phyloP scores from a whole-genome alignment of 2,113 vertebrate species.

The Ictidomys tridecemlineatus region DNA sequence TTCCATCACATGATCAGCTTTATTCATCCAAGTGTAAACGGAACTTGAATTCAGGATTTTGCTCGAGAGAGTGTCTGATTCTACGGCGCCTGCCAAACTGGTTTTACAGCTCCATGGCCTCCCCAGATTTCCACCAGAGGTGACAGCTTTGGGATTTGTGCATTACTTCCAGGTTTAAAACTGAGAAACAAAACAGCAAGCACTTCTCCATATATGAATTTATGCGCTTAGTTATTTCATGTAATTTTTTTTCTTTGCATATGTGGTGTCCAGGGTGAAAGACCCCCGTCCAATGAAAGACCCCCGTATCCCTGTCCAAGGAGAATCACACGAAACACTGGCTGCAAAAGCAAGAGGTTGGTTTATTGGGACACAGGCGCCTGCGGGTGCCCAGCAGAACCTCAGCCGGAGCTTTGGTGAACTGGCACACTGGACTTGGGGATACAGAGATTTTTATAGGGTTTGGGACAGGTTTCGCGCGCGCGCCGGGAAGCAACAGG shows the following conservation, averaged over 20 bases:
- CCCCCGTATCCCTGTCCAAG: too few species aligned
- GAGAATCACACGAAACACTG: too few species aligned
- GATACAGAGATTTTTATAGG: too few species aligned
- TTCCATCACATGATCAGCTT: not conserved
- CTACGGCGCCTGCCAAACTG: not conserved
- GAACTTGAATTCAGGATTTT: not conserved
- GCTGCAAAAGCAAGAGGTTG: too few species aligned
- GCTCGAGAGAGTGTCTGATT: not conserved
- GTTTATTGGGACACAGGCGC: too few species aligned
- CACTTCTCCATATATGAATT: not conserved
- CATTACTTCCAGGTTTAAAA: not conserved
- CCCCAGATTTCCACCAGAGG: not conserved
- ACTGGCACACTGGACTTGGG: too few species aligned
- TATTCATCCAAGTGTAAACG: not conserved
- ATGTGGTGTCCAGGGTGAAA: not conserved
- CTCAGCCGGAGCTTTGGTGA: too few species aligned
- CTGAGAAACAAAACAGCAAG: not conserved
- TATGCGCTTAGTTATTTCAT: not conserved
- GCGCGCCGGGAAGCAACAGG: too few species aligned
- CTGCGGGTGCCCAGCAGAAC: too few species aligned
- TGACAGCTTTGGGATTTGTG: not conserved
- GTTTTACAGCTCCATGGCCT: not conserved
- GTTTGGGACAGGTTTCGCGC: too few species aligned
- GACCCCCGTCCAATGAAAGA: too few species aligned
- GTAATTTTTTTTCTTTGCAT: not conserved